A percentile compares a stretch with the other conserved stretches of the same genome.
Evolutionary conservation across 2,113 vertebrate genomes (phyloP).

Genomic region (Psilopsiagon aurifrons): DNA sequence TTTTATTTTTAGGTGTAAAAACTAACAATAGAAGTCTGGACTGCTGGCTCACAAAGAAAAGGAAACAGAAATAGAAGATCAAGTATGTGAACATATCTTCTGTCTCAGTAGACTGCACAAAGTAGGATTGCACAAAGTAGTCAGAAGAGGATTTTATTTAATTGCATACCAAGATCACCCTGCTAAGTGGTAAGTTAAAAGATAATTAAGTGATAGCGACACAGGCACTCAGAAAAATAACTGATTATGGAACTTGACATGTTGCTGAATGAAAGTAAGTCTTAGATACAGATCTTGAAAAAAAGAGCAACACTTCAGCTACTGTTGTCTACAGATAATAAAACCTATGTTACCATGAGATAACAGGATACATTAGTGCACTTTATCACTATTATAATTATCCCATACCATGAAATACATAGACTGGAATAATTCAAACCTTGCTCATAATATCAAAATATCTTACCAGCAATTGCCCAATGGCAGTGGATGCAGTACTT

Average conservation of each 20-base stretch:
- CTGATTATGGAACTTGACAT: not conserved
- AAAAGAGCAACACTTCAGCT: not conserved
- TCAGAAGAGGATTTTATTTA: not conserved
- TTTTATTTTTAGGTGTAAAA: not conserved
- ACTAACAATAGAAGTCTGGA: not conserved
- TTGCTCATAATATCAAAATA: not conserved
- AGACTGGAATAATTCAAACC: not conserved
- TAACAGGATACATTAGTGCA: not conserved
- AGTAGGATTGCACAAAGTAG: not conserved
- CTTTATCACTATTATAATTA: not conserved
- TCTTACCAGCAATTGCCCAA: not conserved
- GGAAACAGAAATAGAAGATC: not conserved
- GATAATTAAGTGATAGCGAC: not conserved
- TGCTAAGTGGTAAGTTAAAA: not conserved
- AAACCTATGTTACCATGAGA: not conserved
- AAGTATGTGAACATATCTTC: not conserved
- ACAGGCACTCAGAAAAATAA: not conserved
- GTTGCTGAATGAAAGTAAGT: not conserved
- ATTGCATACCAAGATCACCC: not conserved
- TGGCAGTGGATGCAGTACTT: not conserved
- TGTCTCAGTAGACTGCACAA: not conserved
- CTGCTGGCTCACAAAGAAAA: not conserved
- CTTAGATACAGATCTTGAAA: not conserved
- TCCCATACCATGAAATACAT: not conserved
- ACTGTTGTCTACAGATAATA: not conserved